Percentiles rank a stretch among this genome's conserved stretches.
Evolutionary conservation across 2,888 invertebrate species (phyloP).

Genomic region (Oscheius onirici): DNA sequence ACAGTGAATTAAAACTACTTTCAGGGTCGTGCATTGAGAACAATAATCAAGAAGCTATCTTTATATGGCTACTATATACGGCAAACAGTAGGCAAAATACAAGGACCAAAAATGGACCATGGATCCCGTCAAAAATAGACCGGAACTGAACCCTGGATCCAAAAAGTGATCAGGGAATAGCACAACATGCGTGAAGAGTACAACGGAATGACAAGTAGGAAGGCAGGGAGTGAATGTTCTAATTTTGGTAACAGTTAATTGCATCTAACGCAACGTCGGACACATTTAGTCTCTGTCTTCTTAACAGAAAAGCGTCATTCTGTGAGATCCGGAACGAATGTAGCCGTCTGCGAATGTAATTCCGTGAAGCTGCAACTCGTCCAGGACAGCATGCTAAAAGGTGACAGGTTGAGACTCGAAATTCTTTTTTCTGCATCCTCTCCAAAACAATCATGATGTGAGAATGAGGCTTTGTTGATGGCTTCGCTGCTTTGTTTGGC

Average conservation of each 20-base stretch:
- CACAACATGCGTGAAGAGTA: neutral
- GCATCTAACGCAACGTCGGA: neutral
- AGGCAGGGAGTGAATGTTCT: too few relatives aligned
- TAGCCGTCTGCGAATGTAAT: constrained; percentile 14
- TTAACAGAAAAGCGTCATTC: constrained; percentile 23
- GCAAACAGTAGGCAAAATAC: too few relatives aligned
- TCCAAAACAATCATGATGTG: too few relatives aligned
- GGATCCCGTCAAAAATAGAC: too few relatives aligned
- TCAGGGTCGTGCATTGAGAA: too few relatives aligned
- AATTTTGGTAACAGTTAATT: neutral
- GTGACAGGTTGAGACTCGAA: neutral
- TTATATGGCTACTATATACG: too few relatives aligned
- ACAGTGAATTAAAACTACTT: too few relatives aligned
- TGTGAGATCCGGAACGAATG: neutral
- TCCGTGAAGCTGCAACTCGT: neutral
- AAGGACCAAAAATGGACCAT: too few relatives aligned
- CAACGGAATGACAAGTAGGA: neutral
- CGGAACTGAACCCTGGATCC: neutral
- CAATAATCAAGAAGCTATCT: too few relatives aligned
- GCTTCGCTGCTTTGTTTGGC: too few relatives aligned
- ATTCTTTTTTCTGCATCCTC: too few relatives aligned
- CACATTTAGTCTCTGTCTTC: neutral
- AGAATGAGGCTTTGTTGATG: too few relatives aligned
- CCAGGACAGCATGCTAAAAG: constrained; percentile 12
- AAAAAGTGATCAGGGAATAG: neutral